Evolutionary conservation across 2,888 invertebrate genomes (phyloP), one percentile per base, ranked within the genome.

Genomic region (Orchesella flavescens): DNA sequence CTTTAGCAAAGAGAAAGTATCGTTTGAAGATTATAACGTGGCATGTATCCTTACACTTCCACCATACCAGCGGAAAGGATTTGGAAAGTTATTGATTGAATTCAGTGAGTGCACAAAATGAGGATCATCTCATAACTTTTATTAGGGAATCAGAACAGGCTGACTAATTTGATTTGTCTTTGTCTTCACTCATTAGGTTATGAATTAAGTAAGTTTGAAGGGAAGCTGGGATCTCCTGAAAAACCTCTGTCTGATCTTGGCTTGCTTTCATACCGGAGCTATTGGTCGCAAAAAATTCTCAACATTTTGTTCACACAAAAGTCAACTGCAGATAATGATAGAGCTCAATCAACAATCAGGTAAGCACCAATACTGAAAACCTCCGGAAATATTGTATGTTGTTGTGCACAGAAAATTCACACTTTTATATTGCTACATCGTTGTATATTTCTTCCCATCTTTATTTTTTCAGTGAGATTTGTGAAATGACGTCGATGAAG

Each of bases 161-260:
- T 17, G 3, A 3, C 17, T n/a, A n/a, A n/a, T 59, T 23, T 5
- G 24, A 43, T 65, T 5, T 66, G 43, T 63, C 17, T 34, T 34
- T 34, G 17, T 63, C 7, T 12, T 63, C 15, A 3, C 34, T 63
- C n/a, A 91, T 99, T 99, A 99, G 98, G 98, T 92, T 99, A 99
- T 91, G 93, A 98, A 84, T 92, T 99, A 89, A 99, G 98, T 84
- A 94, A 96, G 89, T 95, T 95, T 61, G 99, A 99, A 91, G 96
- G 95, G 85, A 98, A 98, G 92, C 96, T 99, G 77, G 99, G 99
- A n/a, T 98, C 98, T 1, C 99, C 99, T 0, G 99, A 99, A 91
- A 97, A 98, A 89, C 99, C 99, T 0, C 92, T 99, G 55, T 98
- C 98, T 68, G 99, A 99, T 91, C 93, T 99, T 82, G 99, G 99